Evolutionary conservation across 2,888 invertebrate genomes (phyloP).

Genomic region (Melanostoma scalare): DNA sequence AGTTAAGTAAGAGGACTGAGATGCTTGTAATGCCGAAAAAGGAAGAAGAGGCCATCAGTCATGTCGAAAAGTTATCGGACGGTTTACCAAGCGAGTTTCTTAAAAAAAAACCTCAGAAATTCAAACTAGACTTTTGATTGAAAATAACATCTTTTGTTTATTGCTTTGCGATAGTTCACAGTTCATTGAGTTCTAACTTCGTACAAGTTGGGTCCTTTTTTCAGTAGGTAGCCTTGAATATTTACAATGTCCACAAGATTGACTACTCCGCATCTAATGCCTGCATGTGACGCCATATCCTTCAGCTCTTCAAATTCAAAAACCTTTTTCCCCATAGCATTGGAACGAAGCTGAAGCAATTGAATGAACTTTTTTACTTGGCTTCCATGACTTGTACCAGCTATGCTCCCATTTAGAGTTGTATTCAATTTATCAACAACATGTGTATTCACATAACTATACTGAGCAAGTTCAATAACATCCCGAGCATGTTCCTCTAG

Average conservation of each 20-base stretch:
- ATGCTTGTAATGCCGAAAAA: too few species aligned
- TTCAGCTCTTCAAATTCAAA: conserved; percentile 91
- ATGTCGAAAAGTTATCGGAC: too few species aligned
- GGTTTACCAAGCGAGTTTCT: too few species aligned
- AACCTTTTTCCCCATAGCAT: conserved; percentile 86
- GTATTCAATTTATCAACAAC: conserved; percentile 83
- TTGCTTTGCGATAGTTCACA: too few species aligned
- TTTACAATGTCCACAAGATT: conserved; percentile 91
- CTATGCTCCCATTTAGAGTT: conserved; percentile 86
- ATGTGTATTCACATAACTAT: conserved; percentile 90
- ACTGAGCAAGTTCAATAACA: conserved; percentile 91
- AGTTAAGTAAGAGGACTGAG: too few species aligned
- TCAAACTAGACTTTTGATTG: too few species aligned
- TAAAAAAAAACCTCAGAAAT: too few species aligned
- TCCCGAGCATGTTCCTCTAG: conserved; percentile 91
- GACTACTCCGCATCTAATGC: conserved; percentile 84
- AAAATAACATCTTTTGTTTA: too few species aligned
- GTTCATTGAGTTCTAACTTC: conserved; percentile 83
- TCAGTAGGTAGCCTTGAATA: conserved; percentile 91
- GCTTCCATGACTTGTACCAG: conserved; percentile 88
- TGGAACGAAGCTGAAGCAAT: conserved; percentile 86
- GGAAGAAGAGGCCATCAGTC: too few species aligned
- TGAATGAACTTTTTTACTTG: conserved; percentile 89
- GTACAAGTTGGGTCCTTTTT: conserved; percentile 89
- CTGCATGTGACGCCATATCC: conserved; percentile 86